Evolutionary conservation across 2,113 vertebrate genomes (phyloP).

Genomic region (Cygnus atratus): DNA sequence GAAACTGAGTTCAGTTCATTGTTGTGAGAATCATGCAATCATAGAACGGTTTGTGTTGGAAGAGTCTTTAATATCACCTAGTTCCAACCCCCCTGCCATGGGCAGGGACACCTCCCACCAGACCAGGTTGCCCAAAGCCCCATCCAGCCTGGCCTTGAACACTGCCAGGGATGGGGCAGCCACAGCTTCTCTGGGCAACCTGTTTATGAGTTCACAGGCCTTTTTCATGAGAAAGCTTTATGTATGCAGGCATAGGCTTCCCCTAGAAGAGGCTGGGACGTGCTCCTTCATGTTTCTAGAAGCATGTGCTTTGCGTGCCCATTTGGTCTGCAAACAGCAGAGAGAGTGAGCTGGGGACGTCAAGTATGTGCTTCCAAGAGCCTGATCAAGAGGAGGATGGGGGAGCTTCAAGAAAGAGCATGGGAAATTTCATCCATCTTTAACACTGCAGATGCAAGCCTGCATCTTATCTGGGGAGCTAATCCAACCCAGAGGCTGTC

Average conservation of each 20-base stretch:
- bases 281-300: not conserved
- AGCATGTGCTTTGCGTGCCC: accelerated
- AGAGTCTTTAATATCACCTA: no score
- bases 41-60: no score
- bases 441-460: not conserved
- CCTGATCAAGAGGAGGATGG: not conserved
- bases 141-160: no score
- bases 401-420: not conserved
- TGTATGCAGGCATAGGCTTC: not conserved
- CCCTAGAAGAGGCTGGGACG: not conserved
- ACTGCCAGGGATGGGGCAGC: no score
- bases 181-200: no score
- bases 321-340: not conserved
- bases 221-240: not conserved
- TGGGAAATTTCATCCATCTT: not conserved
- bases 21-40: not conserved
- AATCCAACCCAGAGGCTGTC: not conserved
- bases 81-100: no score
- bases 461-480: not conserved
- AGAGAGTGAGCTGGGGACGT: not conserved
- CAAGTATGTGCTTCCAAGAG: not conserved
- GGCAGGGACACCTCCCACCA: no score
- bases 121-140: no score
- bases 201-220: no score
- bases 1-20: not conserved